phyloP scores from a whole-genome alignment of 2,113 vertebrate genomes.

The Sterna hirundo region DNA sequence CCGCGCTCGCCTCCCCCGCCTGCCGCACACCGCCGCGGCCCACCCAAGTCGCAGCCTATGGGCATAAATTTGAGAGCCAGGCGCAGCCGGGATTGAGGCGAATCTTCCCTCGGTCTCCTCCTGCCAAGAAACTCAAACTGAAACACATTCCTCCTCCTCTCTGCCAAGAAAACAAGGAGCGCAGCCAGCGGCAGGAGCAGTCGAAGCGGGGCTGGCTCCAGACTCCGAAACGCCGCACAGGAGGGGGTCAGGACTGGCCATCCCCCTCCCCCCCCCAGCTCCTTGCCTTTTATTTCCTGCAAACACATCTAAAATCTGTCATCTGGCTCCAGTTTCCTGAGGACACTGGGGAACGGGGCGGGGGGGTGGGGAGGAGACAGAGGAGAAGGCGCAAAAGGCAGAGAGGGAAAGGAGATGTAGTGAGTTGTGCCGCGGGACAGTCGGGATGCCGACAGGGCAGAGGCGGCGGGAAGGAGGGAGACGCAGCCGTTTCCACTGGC shows the following conservation, averaged over 20 bases:
- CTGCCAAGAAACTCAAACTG: constrained; percentile 74
- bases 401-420: background rate
- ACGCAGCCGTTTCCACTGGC: rapidly evolving
- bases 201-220: constrained; percentile 1
- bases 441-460: background rate
- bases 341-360: background rate
- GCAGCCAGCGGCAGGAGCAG: constrained; percentile 47
- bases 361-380: background rate
- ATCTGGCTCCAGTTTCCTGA: constrained; percentile 53
- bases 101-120: constrained; percentile 49
- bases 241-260: constrained; percentile 20
- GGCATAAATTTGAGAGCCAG: constrained; percentile 69
- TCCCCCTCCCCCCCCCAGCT: background rate
- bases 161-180: constrained; percentile 66
- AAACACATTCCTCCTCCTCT: constrained; percentile 65
- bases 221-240: background rate
- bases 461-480: too few relatives aligned
- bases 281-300: constrained; percentile 42
- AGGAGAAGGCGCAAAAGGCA: background rate
- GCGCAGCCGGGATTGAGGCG: constrained; percentile 59
- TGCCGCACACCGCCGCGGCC: constrained; percentile 49
- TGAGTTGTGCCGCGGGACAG: rapidly evolving
- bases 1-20: constrained; percentile 47
- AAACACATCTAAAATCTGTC: constrained; percentile 24
- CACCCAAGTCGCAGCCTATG: constrained; percentile 72